Conservation (phyloP, 2,797 vertebrate species). For the Dendrocincla fuliginosa region DNA sequence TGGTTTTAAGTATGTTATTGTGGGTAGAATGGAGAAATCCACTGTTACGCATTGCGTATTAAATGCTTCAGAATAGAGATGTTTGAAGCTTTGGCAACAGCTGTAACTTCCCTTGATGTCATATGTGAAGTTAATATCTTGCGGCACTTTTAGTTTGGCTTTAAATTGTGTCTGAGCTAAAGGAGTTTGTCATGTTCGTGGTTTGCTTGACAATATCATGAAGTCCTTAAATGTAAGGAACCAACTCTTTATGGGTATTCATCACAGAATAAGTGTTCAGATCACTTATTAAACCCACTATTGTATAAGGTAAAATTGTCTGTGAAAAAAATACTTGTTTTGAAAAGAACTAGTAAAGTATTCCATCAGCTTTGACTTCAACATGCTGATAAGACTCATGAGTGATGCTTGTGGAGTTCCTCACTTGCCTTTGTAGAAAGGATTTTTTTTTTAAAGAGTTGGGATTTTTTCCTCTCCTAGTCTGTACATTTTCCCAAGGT, state of each 20-base stretch:
- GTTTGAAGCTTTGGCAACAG: neutral
- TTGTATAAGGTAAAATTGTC: neutral
- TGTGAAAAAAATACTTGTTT: neutral
- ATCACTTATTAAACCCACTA: neutral
- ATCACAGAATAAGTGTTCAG: neutral
- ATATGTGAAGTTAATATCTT: neutral
- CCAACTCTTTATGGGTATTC: neutral
- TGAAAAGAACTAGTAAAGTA: neutral
- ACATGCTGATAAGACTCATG: neutral
- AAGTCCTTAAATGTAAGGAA: neutral
- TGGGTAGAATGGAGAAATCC: neutral
- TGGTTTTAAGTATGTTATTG: neutral
- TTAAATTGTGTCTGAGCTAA: neutral
- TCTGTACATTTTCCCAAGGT: neutral
- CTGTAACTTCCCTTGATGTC: neutral
- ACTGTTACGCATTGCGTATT: neutral
- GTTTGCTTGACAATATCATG: neutral
- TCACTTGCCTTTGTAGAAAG: neutral
- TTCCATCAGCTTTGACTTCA: neutral
- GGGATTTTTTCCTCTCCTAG: neutral
- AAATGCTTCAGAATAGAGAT: neutral
- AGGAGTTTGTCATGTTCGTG: neutral
- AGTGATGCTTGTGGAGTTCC: neutral
- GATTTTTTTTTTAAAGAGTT: neutral
- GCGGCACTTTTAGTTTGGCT: neutral